Base-by-base conservation (phyloP, 2,797 vertebrate species). In the Ceyx erithaca region DNA sequence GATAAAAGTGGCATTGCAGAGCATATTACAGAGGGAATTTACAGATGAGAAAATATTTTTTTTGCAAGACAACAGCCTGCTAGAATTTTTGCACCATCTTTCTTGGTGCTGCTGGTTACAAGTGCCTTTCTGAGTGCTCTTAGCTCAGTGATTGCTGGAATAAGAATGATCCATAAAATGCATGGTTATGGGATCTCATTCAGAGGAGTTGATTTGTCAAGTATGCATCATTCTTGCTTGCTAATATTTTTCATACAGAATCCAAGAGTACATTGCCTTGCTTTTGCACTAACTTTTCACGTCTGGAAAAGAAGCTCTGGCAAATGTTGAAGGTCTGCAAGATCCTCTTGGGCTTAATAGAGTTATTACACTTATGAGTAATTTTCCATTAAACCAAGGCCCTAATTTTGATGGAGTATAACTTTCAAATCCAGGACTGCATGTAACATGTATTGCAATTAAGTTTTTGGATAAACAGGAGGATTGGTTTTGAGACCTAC, bases 281-380 rank as follows among this genome's bases (percentile, higher is more conserved):
- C 31, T 72, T 91, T 93, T 87, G 73, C 89, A 86, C 35, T 15
- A 86, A 0, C 70, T 89, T 92, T 70, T 93, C 70, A 81, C 91
- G 91, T 95, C 77, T 94, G 92, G 92, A 91, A 93, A 94, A 94
- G 54, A 83, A 68, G 31, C 33, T 77, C 81, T 96, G 94, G 92
- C 85, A 84, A 85, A 73, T 79, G 28, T 66, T 94, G 61, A 85
- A 86, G 87, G 75, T 88, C 77, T 91, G 33, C n/a, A 80, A 58
- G 55, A 40, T 90, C 49, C 85, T 92, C 85, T 89, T 85, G 85
- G 87, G 85, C 37, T 96, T 95, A 94, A 89, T 94, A 77, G 33
- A 90, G 86, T 92, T 96, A 90, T 57, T 94, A 93, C 93, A 89
- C 57, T 90, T 89, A 68, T 15, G 57, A 93, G 80, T 84, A 88